Base-by-base conservation (phyloP, 2,113 vertebrate species). In the Marcusenius ussheri region DNA sequence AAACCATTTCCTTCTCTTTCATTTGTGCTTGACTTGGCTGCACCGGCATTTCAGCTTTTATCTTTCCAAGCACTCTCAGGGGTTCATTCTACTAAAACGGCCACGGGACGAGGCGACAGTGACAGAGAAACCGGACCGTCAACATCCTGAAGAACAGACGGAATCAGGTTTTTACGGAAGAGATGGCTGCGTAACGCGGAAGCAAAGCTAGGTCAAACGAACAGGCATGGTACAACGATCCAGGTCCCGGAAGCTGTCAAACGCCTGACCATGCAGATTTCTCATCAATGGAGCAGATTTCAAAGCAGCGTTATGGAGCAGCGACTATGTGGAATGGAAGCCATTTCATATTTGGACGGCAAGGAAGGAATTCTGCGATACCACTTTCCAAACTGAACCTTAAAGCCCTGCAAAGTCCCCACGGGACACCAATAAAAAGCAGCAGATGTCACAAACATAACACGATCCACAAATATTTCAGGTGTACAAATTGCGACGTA, bases 141-240 rank as follows among this genome's bases (percentile, higher is more conserved):
- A 58, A 58, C 56, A 58, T 56, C 56, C 3, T 5, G 31, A 70
- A 46, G 88, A 50, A 74, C 24, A 88, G 15, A 77, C 7, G 39
- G 45, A 62, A 62, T 62, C 56, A 62, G 7, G 56, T 24, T 62
- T n/a, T 62, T n/a, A n/a, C 0, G 56, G 56, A 8, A 70, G 10
- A 13, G 0, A 35, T 2, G 56, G 90, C 87, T 42, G 62, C 83
- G 89, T 84, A 83, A 70, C 39, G 56, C 1, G 49, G 56, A 51
- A 53, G 56, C 88, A 58, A 27, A 47, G 42, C 74, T 89, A 42
- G 62, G 88, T 50, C 80, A 91, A 83, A 39, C 21, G 49, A 46
- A 62, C 58, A 50, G 50, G 21, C 39, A 17, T 88, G 42, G 47
- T 15, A 50, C 50, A 35, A 86, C 88, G 83, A 47, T 88, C 21